Conservation (phyloP, 2,113 vertebrate genomes). For the Regulus satrapa region DNA sequence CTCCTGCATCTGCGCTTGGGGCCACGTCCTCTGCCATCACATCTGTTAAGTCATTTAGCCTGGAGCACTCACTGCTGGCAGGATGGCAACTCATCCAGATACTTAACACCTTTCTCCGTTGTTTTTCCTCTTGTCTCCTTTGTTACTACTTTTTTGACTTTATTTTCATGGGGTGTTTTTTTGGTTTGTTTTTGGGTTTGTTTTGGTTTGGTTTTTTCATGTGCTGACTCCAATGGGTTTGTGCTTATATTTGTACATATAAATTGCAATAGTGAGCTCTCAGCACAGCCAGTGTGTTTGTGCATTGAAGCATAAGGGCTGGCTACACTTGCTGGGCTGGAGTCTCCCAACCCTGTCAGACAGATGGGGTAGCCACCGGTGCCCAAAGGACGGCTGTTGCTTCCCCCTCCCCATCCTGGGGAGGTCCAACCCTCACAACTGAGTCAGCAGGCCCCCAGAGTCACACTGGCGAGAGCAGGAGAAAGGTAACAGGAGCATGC, state of each 20-base stretch:
- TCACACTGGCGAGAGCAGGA: background rate
- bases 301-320: background rate
- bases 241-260: background rate
- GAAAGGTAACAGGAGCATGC: background rate
- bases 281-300: background rate
- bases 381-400: background rate
- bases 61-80: background rate
- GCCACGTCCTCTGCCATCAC: background rate
- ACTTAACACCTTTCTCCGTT: background rate
- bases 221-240: background rate
- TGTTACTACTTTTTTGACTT: background rate
- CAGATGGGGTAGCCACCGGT: background rate
- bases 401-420: background rate
- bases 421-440: background rate
- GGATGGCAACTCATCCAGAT: fast-evolving
- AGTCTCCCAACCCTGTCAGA: background rate
- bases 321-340: background rate
- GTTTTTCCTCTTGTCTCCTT: background rate
- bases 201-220: background rate
- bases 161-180: fast-evolving
- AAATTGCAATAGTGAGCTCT: background rate
- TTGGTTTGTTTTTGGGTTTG: background rate
- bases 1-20: background rate
- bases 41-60: background rate
- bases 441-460: background rate